Percentiles rank a stretch among this genome's conserved stretches.
These are phyloP conservation scores for Odontothrips loti DNA, from an alignment of 2,888 invertebrate genomes.

Conservation along the genomic window DNA sequence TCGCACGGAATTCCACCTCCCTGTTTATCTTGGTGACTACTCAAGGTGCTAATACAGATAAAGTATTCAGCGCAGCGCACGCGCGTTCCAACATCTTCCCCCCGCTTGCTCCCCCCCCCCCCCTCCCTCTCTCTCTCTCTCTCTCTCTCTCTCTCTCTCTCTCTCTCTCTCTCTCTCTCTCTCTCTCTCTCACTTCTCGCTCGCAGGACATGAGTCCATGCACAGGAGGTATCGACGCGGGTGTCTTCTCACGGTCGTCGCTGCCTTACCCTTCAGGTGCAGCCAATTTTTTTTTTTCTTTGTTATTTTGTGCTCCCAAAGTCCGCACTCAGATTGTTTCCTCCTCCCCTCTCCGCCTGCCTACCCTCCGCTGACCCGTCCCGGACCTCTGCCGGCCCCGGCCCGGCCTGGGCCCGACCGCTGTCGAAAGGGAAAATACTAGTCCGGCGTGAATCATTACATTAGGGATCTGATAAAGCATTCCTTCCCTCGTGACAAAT, in stretches of 20 bases:
- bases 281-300: no score
- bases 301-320: no score
- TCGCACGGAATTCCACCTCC: conserved; percentile 17
- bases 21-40: conserved; percentile 25
- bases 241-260: no score
- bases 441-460: conserved; percentile 10
- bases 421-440: no score
- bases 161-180: background rate
- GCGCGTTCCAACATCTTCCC: conserved; percentile 9
- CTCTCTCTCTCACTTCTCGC: background rate
- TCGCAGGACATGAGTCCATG: no score
- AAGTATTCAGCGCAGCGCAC: conserved; percentile 19
- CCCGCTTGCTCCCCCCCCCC: background rate
- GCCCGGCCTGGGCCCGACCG: no score
- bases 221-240: no score
- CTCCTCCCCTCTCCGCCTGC: no score
- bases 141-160: background rate
- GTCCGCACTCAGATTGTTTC: no score
- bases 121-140: background rate
- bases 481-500: conserved; percentile 6
- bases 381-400: no score
- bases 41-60: conserved; percentile 23
- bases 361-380: no score
- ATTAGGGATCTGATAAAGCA: background rate
- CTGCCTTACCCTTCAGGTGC: no score